These are phyloP conservation scores for Rhaphigaster nebulosa DNA, from an alignment of 2,888 invertebrate species.

Conservation along the genomic window DNA sequence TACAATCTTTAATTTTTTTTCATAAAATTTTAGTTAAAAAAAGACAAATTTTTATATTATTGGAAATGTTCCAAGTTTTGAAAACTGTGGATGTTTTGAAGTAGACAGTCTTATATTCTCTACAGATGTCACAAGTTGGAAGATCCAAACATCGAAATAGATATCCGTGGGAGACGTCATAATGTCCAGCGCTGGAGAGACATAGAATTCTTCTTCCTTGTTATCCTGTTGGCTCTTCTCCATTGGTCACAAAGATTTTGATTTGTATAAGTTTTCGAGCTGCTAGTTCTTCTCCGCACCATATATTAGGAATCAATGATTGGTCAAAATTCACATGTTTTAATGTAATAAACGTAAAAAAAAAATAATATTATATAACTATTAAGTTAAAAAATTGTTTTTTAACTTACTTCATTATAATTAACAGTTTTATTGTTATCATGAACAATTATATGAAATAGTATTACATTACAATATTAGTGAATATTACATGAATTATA, in stretches of 20 bases:
- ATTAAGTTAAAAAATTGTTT: too few species aligned
- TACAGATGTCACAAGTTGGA: conserved; percentile 21
- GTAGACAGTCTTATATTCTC: neutral
- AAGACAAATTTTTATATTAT: neutral
- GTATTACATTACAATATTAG: too few species aligned
- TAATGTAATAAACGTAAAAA: too few species aligned
- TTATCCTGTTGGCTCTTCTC: neutral
- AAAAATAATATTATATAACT: too few species aligned
- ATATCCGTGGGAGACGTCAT: conserved; percentile 13
- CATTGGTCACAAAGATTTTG: neutral
- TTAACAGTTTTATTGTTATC: too few species aligned
- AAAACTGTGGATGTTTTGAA: neutral
- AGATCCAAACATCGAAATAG: conserved; percentile 15
- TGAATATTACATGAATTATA: too few species aligned
- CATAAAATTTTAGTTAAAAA: too few species aligned
- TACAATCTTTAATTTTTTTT: too few species aligned
- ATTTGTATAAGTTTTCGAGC: neutral
- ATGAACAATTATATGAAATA: too few species aligned
- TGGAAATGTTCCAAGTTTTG: neutral
- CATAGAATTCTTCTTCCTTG: neutral
- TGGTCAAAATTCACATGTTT: too few species aligned
- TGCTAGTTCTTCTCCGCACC: neutral
- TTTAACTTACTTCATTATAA: too few species aligned
- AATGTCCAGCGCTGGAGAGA: neutral
- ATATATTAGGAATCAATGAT: too few species aligned